Evolutionary conservation across 53 echinoderm and acorn worm species (phyloP), one percentile per base, ranked within the genome.

Genomic region (Arbacia lixula): DNA sequence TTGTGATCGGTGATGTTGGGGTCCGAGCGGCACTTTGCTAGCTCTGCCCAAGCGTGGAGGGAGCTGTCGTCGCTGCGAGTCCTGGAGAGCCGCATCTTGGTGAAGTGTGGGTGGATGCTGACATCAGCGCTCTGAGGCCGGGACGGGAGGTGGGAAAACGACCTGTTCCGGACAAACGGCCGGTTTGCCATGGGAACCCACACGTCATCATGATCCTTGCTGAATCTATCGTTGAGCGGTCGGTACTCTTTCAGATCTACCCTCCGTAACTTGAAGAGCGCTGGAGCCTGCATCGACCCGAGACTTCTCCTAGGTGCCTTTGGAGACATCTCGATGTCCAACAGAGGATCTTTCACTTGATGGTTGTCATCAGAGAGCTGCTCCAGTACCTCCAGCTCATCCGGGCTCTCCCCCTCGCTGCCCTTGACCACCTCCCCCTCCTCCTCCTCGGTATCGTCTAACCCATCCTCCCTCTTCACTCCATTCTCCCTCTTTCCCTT

Each of bases 301-400:
- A 63, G 36, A 11, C 51, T 72, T 43, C 57, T 83, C 38, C 75
- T 88, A 17, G 52, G 4, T 42, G 68, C 49, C 26, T 19, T 87
- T 5, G 58, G 82, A 63, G 82, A 81, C 39, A 81, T 17, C n/a
- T 81, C 65, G 27, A 81, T 64, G 82, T 81, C 79, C 19, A 79
- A 41, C 20, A 78, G 60, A 0, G 79, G 79, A 12, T 78, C 79
- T 12, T 27, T 50, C 2, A 54, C 82, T 12, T 71, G 82, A 6
- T 60, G 55, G 27, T 53, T 68, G 52, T 89, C 84, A 33, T 89
- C 89, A 6, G 89, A 89, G 12, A 89, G 76, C 40, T 86, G 78
- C 77, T 97, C 98, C 19, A 97, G 80, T 17, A 90, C 94, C 74
- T 97, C 98, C 43, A 96, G 61, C 81, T 96, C 93, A 86, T 96